Percentiles rank a stretch among this genome's conserved stretches.
Evolutionary conservation across 1,140 invertebrate species (phyloP).

Genomic region (Drosophila mojavensis): DNA sequence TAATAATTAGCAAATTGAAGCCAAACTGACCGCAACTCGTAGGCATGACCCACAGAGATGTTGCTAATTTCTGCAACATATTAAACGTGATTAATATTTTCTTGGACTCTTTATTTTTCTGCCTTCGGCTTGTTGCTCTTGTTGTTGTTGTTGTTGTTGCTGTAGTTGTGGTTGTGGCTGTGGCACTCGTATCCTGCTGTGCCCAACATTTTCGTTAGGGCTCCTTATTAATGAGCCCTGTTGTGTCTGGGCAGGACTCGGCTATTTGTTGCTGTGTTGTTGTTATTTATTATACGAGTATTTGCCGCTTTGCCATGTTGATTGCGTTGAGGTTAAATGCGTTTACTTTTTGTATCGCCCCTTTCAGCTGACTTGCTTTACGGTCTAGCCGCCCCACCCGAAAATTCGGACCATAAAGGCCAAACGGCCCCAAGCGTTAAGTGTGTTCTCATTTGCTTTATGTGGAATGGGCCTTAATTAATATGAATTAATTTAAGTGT

Average conservation of each 20-base stretch:
- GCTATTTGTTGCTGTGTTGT: constrained; percentile 53
- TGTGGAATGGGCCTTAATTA: constrained; percentile 68
- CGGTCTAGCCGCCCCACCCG: constrained; percentile 17
- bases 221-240: constrained; percentile 75
- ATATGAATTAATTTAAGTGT: constrained; percentile 82
- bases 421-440: constrained; percentile 70
- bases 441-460: constrained; percentile 72
- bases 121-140: constrained; percentile 22
- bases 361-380: constrained; percentile 1
- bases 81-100: constrained; percentile 79
- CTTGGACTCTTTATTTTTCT: constrained; percentile 42
- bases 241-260: constrained; percentile 72
- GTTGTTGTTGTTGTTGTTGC: constrained; percentile 24
- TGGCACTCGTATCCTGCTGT: constrained; percentile 61
- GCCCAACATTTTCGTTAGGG: constrained; percentile 62
- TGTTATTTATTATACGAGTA: constrained; percentile 72
- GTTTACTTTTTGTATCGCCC: constrained; percentile 56
- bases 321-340: constrained; percentile 69
- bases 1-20: constrained; percentile 63
- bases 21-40: constrained; percentile 23
- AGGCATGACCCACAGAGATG: constrained; percentile 16
- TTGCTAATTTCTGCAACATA: constrained; percentile 73
- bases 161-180: constrained; percentile 20
- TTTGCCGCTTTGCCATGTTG: constrained; percentile 73
- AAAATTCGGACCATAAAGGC: constrained; percentile 63